These are phyloP conservation scores for Anguilla anguilla DNA, from an alignment of 2,797 vertebrate species.

Conservation along the genomic window DNA sequence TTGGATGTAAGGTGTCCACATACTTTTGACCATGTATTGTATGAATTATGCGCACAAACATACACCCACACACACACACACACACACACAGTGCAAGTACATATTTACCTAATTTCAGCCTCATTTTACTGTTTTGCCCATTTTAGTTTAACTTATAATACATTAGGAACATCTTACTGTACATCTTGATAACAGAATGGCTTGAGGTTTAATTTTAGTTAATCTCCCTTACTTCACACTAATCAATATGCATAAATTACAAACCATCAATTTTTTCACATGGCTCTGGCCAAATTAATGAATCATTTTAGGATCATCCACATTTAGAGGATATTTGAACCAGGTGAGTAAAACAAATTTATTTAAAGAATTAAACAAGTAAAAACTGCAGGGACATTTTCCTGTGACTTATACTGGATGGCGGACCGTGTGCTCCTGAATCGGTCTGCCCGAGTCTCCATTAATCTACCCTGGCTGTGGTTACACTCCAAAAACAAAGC, in stretches of 20 bases:
- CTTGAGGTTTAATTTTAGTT: neutral
- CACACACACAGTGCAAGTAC: no score
- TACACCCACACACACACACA: no score
- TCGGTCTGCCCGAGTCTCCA: conserved; percentile 65
- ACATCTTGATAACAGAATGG: no score
- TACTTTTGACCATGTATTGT: no score
- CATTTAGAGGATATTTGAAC: neutral
- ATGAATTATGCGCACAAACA: no score
- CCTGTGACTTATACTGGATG: conserved; percentile 52
- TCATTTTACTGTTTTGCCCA: no score
- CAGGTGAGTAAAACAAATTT: neutral
- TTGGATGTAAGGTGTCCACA: no score
- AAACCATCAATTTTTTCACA: neutral
- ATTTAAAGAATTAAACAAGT: no score
- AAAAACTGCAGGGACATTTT: conserved; percentile 55
- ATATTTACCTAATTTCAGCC: neutral
- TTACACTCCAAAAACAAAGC: conserved; percentile 41
- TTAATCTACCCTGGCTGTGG: conserved; percentile 71
- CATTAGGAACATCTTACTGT: neutral
- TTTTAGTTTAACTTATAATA: neutral
- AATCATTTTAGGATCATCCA: conserved; percentile 11
- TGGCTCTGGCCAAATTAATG: neutral
- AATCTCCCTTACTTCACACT: neutral
- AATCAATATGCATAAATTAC: neutral
- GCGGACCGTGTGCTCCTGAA: neutral